These are phyloP conservation scores for Cryptoblepharus egeriae DNA, from an alignment of 2,797 vertebrate genomes.

Conservation along the genomic window DNA sequence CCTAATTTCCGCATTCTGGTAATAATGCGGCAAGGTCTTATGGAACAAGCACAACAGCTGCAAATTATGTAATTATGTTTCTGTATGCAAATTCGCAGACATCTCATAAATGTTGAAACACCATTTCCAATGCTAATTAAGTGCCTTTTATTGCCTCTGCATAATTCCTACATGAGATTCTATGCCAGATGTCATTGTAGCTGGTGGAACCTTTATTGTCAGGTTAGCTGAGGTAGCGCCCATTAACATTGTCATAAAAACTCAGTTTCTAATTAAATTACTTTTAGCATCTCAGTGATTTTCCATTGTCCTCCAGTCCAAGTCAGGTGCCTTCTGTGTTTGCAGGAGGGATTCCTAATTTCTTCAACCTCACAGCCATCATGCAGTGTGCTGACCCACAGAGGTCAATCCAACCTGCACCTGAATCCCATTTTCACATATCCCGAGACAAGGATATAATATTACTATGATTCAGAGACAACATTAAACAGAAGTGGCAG, in stretches of 20 bases:
- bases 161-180: conserved; percentile 81
- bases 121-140: conserved; percentile 84
- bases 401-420: not conserved
- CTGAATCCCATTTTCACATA: not conserved
- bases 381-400: not conserved
- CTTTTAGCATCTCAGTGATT: conserved; percentile 65
- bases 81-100: conserved; percentile 82
- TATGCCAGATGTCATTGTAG: conserved; percentile 81
- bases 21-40: conserved; percentile 79
- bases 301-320: conserved; percentile 58
- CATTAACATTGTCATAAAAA: conserved; percentile 76
- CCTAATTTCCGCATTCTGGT: conserved; percentile 73
- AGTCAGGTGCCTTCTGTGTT: conserved; percentile 24
- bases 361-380: conserved; percentile 1
- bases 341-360: conserved; percentile 16
- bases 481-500: not conserved
- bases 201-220: conserved; percentile 79
- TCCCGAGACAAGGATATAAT: not conserved
- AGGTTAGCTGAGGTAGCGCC: conserved; percentile 81
- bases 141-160: conserved; percentile 77
- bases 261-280: conserved; percentile 79
- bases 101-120: conserved; percentile 79
- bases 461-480: not conserved
- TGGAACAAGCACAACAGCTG: conserved; percentile 80
- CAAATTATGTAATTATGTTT: conserved; percentile 84